These are phyloP conservation scores for Agrilus planipennis DNA, from an alignment of 1,140 invertebrate genomes.

Conservation along the genomic window DNA sequence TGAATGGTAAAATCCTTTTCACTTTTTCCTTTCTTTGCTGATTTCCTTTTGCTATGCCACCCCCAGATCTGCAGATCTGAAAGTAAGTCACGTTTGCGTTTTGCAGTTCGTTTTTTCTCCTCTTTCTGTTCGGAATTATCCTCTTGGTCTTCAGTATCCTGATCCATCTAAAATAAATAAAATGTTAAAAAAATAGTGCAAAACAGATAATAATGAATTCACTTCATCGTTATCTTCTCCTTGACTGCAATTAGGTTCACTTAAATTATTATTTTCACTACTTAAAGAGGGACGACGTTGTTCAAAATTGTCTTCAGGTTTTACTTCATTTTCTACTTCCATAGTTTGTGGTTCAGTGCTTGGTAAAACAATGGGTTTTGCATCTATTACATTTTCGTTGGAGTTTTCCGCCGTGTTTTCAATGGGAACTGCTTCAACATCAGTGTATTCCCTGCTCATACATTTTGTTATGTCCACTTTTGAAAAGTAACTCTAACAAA, in stretches of 20 bases:
- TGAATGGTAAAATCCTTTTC: slow-evolving; percentile 52
- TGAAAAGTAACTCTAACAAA: slow-evolving; percentile 29
- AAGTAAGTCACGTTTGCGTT: slow-evolving; percentile 52
- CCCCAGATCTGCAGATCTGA: slow-evolving; percentile 58
- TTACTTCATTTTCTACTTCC: slow-evolving; percentile 1
- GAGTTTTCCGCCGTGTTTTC: not conserved
- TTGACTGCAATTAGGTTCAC: slow-evolving; percentile 1
- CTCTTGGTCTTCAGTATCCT: slow-evolving; percentile 24
- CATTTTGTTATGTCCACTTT: slow-evolving; percentile 29
- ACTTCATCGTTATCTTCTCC: slow-evolving; percentile 29
- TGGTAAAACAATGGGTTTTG: not conserved
- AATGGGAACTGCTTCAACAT: no score
- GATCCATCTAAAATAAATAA: slow-evolving; percentile 22
- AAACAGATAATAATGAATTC: slow-evolving; percentile 8
- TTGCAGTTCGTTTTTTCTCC: slow-evolving; percentile 30
- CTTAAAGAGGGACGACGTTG: not conserved
- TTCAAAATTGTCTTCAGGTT: not conserved
- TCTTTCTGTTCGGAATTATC: slow-evolving; percentile 31
- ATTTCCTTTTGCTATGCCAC: slow-evolving; percentile 59
- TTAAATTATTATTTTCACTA: not conserved
- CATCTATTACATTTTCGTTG: not conserved
- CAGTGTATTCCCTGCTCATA: slow-evolving; percentile 23
- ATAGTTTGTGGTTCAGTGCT: not conserved
- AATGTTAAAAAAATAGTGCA: slow-evolving; percentile 1
- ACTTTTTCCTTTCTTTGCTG: slow-evolving; percentile 47